Percentiles rank a stretch among this genome's conserved stretches.
Conservation (phyloP, 2,888 invertebrate genomes). For the Cosmorhoe ocellata region DNA sequence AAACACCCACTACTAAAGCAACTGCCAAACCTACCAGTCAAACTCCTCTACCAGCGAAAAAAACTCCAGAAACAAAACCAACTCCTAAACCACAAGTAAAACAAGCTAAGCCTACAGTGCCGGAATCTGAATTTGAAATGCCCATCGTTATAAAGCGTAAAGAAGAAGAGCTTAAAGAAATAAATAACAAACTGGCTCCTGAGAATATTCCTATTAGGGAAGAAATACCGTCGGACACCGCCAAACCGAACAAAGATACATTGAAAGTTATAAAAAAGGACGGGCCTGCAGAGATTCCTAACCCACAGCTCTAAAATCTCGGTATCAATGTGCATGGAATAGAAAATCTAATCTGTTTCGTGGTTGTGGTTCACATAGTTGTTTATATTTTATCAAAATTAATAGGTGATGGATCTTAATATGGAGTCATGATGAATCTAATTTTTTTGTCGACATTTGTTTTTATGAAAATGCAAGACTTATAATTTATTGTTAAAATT, state of each 20-base stretch:
- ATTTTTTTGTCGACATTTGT: not conserved
- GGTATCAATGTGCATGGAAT: constrained; percentile 6
- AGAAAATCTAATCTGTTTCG: constrained; percentile 4
- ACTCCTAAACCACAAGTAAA: constrained; percentile 24
- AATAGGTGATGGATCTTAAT: constrained; percentile 28
- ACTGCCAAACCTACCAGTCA: constrained; percentile 14
- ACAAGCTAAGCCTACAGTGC: constrained; percentile 27
- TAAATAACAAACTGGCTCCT: constrained; percentile 37
- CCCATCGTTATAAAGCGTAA: constrained; percentile 24
- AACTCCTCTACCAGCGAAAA: constrained; percentile 23
- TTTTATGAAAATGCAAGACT: no score
- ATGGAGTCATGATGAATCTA: not conserved
- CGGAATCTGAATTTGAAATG: constrained; percentile 25
- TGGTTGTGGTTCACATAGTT: constrained; percentile 34
- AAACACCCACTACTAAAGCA: constrained; percentile 28
- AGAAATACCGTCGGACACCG: constrained; percentile 78
- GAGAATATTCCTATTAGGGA: constrained; percentile 78
- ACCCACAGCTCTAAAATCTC: constrained; percentile 52
- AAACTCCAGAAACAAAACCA: constrained; percentile 29
- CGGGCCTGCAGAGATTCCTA: constrained; percentile 77
- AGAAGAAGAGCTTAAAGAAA: constrained; percentile 19
- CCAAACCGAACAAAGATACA: constrained; percentile 76
- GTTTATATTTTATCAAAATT: constrained; percentile 31
- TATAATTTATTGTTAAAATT: not conserved
- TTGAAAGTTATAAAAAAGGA: constrained; percentile 84